Percentiles rank a stretch among this genome's conserved stretches.
Evolutionary conservation across 2,113 vertebrate genomes (phyloP).

Genomic region (Pelmatolapia mariae): DNA sequence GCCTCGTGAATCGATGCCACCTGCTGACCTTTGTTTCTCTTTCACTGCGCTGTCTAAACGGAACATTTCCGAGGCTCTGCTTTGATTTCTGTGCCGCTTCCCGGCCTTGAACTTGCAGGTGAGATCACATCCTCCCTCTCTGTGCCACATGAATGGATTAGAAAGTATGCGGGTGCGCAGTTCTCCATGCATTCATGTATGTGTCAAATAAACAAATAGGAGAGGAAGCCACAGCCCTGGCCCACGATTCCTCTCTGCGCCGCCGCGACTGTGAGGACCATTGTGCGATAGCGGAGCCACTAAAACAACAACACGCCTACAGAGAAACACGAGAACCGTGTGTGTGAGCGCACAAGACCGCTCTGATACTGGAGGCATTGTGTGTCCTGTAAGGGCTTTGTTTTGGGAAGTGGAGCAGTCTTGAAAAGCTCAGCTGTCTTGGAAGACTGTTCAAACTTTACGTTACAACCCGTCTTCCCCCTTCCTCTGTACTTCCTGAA

Average conservation of each 20-base stretch:
- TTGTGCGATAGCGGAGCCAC: constrained; percentile 38
- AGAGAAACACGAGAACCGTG: constrained; percentile 30
- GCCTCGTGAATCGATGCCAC: not conserved
- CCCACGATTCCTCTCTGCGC: constrained; percentile 11
- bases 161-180: not conserved
- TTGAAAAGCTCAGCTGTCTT: constrained; percentile 9
- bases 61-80: not conserved
- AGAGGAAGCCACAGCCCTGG: constrained; percentile 45
- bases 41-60: accelerated
- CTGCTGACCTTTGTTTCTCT: not conserved
- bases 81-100: not conserved
- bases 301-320: constrained; percentile 59
- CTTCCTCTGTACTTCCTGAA: not conserved
- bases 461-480: accelerated
- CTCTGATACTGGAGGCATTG: constrained; percentile 26
- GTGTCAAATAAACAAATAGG: constrained; percentile 39
- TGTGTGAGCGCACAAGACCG: constrained; percentile 22
- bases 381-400: constrained; percentile 26
- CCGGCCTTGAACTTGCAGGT: not conserved
- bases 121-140: not conserved
- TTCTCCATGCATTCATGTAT: not conserved
- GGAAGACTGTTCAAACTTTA: not conserved
- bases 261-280: constrained; percentile 24
- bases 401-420: constrained; percentile 22
- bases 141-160: constrained; percentile 3